phyloP scores from a whole-genome alignment of 1,140 invertebrate species.

The Drosophila nebulosa region DNA sequence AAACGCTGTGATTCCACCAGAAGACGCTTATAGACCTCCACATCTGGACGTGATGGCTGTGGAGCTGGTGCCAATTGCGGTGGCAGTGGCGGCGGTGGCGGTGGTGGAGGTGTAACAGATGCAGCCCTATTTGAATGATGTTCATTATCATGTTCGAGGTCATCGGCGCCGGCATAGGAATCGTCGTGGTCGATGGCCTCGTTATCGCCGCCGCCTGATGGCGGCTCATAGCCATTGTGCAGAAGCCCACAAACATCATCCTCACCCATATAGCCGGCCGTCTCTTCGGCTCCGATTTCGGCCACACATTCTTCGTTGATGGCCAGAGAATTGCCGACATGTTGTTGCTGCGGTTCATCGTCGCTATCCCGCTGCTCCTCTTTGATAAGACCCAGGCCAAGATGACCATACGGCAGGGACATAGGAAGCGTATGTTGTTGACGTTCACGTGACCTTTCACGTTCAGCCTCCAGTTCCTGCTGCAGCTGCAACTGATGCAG shows the following conservation, averaged over 20 bases:
- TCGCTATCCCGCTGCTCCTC: slow-evolving; percentile 61
- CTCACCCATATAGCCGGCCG: slow-evolving; percentile 62
- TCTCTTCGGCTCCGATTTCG: slow-evolving; percentile 68
- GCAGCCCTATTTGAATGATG: slow-evolving; percentile 27
- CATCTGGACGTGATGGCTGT: slow-evolving; percentile 40
- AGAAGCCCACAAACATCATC: slow-evolving; percentile 60
- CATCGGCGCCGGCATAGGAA: slow-evolving; percentile 31
- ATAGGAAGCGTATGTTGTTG: slow-evolving; percentile 43
- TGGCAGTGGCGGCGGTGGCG: slow-evolving; percentile 2
- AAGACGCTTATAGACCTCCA: slow-evolving; percentile 60
- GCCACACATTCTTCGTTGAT: slow-evolving; percentile 37
- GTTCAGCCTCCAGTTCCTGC: slow-evolving; percentile 24
- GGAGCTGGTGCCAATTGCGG: slow-evolving; percentile 2
- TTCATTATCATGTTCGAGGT: slow-evolving; percentile 41
- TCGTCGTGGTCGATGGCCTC: slow-evolving; percentile 25
- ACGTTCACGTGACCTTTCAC: slow-evolving; percentile 13
- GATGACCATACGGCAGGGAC: slow-evolving; percentile 44
- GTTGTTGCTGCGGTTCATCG: slow-evolving; percentile 44
- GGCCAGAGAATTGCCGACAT: slow-evolving; percentile 4
- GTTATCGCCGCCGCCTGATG: slow-evolving; percentile 7
- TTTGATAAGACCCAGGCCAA: slow-evolving; percentile 52
- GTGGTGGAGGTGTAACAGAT: slow-evolving; percentile 12
- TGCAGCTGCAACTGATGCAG: slow-evolving; percentile 15
- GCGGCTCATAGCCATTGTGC: slow-evolving; percentile 52
- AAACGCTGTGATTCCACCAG: slow-evolving; percentile 57